phyloP scores from a whole-genome alignment of 1,140 invertebrate species.

The Drosophila sulfurigaster region DNA sequence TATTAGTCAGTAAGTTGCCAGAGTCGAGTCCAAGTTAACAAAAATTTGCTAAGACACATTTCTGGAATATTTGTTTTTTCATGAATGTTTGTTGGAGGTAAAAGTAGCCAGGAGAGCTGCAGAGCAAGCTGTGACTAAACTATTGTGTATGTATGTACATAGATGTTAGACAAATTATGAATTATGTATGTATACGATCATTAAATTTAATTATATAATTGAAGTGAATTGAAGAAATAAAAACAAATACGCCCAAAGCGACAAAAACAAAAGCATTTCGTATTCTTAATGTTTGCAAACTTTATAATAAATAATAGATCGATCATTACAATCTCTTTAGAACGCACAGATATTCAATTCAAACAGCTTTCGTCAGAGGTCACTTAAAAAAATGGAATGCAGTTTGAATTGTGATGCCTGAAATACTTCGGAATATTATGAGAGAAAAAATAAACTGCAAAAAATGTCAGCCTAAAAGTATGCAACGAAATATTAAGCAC shows the following conservation, averaged over 20 bases:
- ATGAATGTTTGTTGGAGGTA: slow-evolving; percentile 68
- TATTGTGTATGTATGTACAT: slow-evolving; percentile 42
- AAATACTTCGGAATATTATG: too few relatives aligned
- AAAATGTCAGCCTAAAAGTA: too few relatives aligned
- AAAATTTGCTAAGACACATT: slow-evolving; percentile 40
- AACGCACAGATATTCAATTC: too few relatives aligned
- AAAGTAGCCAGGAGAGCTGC: slow-evolving; percentile 60
- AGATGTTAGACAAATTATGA: slow-evolving; percentile 39
- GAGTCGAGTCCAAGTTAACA: slow-evolving; percentile 41
- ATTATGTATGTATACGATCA: slow-evolving; percentile 41
- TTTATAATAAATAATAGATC: too few relatives aligned
- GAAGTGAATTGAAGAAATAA: slow-evolving; percentile 28
- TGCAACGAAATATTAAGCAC: too few relatives aligned
- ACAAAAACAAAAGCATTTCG: slow-evolving; percentile 5
- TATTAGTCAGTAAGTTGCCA: slow-evolving; percentile 76
- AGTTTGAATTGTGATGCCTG: too few relatives aligned
- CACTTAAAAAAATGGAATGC: too few relatives aligned
- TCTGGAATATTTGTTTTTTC: slow-evolving; percentile 42
- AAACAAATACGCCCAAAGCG: slow-evolving; percentile 26
- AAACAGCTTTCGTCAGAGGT: too few relatives aligned
- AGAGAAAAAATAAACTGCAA: too few relatives aligned
- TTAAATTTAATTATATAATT: slow-evolving; percentile 27
- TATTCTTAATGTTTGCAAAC: neutral
- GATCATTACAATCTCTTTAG: too few relatives aligned
- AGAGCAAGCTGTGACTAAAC: slow-evolving; percentile 73